Conservation (phyloP, 2,888 invertebrate genomes). For the Ormyrus rosae region DNA sequence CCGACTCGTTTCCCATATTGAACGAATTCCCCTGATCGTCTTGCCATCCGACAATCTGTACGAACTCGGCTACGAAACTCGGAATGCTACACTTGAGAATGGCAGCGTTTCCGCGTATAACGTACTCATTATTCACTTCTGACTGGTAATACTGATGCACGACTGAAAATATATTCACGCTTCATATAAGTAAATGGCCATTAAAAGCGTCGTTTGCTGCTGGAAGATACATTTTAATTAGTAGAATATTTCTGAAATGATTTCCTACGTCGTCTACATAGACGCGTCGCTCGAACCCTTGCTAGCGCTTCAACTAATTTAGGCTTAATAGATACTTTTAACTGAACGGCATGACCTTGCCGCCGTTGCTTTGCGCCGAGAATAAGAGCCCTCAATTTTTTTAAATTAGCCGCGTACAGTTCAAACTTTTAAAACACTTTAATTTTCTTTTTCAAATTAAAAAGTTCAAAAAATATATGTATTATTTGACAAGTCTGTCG, state of each 20-base stretch:
- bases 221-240: neutral
- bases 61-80: conserved; percentile 93
- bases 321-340: conserved; percentile 40
- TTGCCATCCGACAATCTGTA: conserved; percentile 90
- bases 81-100: conserved; percentile 93
- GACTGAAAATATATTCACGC: conserved; percentile 78
- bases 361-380: conserved; percentile 19
- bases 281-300: conserved; percentile 14
- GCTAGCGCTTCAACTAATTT: conserved; percentile 36
- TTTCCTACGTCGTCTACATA: neutral
- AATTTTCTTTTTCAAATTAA: conserved; percentile 4
- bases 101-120: conserved; percentile 91
- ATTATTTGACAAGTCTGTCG: conserved; percentile 23
- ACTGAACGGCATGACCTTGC: conserved; percentile 42
- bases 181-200: neutral
- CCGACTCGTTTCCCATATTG: conserved; percentile 70
- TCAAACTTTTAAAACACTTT: neutral
- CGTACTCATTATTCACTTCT: conserved; percentile 93
- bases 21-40: conserved; percentile 76
- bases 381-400: conserved; percentile 29
- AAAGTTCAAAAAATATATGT: neutral
- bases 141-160: conserved; percentile 93
- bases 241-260: neutral
- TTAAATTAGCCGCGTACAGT: conserved; percentile 8
- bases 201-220: too few relatives aligned